Evolutionary conservation across 2,797 vertebrate species (phyloP).

Genomic region (Valencia hispanica): DNA sequence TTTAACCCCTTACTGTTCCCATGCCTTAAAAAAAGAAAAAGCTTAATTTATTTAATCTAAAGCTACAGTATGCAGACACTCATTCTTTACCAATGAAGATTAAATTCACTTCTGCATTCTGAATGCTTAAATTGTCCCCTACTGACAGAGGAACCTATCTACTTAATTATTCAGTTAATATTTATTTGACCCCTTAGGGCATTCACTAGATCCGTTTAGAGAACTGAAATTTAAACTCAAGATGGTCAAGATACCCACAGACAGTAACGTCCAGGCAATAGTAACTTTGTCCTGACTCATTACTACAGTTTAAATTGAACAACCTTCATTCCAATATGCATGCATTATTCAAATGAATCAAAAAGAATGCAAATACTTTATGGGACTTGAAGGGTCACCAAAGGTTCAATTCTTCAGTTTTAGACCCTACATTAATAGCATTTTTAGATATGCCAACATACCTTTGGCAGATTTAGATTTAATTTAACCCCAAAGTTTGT

Average conservation of each 20-base stretch:
- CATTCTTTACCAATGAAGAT: not conserved
- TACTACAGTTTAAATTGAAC: not conserved
- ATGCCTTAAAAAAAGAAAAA: no score
- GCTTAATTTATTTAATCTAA: not conserved
- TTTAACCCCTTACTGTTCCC: no score
- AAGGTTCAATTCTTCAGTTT: not conserved
- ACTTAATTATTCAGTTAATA: not conserved
- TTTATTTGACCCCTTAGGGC: not conserved
- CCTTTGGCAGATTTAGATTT: not conserved
- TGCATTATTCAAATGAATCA: not conserved
- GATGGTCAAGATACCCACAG: not conserved
- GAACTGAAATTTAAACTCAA: not conserved
- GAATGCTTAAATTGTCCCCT: not conserved
- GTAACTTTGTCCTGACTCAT: not conserved
- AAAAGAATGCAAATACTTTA: not conserved
- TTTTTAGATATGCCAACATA: not conserved
- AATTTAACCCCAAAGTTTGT: not conserved
- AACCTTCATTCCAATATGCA: not conserved
- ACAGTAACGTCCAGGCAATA: not conserved
- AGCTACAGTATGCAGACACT: not conserved
- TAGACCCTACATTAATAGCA: not conserved
- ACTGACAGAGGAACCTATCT: not conserved
- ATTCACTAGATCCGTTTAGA: not conserved
- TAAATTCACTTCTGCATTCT: not conserved
- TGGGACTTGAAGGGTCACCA: not conserved